These are phyloP conservation scores for Andricus curvator DNA, from an alignment of 2,888 invertebrate species.

Conservation along the genomic window DNA sequence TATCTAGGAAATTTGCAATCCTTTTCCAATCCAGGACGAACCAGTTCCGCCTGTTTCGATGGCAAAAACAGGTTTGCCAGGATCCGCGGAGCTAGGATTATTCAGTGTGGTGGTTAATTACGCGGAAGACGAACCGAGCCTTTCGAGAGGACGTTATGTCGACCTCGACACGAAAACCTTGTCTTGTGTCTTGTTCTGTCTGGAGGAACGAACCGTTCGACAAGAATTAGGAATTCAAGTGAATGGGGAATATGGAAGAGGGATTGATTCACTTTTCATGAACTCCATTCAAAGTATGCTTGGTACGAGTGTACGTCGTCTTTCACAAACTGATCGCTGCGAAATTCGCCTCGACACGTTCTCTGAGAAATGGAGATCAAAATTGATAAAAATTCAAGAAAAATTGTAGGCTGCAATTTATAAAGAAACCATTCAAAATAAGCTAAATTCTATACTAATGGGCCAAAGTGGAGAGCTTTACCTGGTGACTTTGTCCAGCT, in stretches of 20 bases:
- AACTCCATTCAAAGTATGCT: slow-evolving; percentile 10
- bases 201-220: background rate
- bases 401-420: background rate
- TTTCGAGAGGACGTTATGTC: slow-evolving; percentile 10
- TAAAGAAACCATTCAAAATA: background rate
- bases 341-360: slow-evolving; percentile 15
- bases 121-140: slow-evolving; percentile 32
- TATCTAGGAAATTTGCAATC: slow-evolving; percentile 9
- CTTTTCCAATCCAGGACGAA: slow-evolving; percentile 6
- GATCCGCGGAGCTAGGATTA: slow-evolving; percentile 34
- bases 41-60: slow-evolving; percentile 16
- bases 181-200: slow-evolving; percentile 15
- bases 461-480: too few relatives aligned
- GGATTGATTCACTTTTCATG: slow-evolving; percentile 24
- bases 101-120: slow-evolving; percentile 35
- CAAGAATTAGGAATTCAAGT: background rate
- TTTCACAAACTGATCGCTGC: background rate
- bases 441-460: too few relatives aligned
- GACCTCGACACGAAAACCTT: slow-evolving; percentile 33
- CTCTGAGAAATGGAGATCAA: background rate
- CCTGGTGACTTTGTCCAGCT: too few relatives aligned
- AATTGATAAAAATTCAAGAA: background rate
- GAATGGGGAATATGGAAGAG: background rate
- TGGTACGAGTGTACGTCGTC: background rate
- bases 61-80: slow-evolving; percentile 28